Base-by-base conservation (phyloP, 2,888 invertebrate genomes). In the Drosophila sordidula region DNA sequence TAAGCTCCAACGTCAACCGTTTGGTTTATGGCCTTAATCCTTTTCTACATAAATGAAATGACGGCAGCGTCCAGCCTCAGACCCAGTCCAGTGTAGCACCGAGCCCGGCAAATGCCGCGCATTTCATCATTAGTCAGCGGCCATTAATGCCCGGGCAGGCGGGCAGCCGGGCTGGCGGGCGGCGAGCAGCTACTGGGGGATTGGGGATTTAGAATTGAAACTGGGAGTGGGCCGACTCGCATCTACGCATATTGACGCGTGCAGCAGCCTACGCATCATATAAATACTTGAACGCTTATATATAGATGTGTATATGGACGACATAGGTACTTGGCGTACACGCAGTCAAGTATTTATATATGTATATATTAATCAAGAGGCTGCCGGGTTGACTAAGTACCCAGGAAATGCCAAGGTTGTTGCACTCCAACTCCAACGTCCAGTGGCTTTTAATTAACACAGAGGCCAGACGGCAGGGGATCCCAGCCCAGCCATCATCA, bases 11-110 rank as follows among this genome's bases (percentile, higher is more conserved):
- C 83, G 83, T 84, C 83, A 84, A 85, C 89, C 83, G 78, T 89
- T 84, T 89, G 83, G 83, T 84, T 89, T 89, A 84, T 84, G 83
- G 88, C 83, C 89, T 84, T 84, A 89, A 89, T 84, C 83, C 89
- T 84, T 84, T 84, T 84, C 83, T 84, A 89, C 83, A 84, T 84
- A 84, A 84, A 84, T 84, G 89, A 87, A 87, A 85, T 81, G 70
- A 75, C 75, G 59, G 61, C 75, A 54, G 46, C 63, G 75, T 59
- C 69, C 75, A 59, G 78, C 49, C 81, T 78, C 64, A 42, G 50
- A 22, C 51, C 32, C 63, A 49, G 55, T 41, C 58, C 25, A 32
- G 25, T 41, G 42, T 6, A 25, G 32, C 38, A 3, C 34, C n/a
- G 46, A 9, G 26, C 5, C 26, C 52, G 29, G 51, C 65, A 78